Evolutionary conservation across 2,888 invertebrate genomes (phyloP).

Genomic region (Lycaena phlaeas): DNA sequence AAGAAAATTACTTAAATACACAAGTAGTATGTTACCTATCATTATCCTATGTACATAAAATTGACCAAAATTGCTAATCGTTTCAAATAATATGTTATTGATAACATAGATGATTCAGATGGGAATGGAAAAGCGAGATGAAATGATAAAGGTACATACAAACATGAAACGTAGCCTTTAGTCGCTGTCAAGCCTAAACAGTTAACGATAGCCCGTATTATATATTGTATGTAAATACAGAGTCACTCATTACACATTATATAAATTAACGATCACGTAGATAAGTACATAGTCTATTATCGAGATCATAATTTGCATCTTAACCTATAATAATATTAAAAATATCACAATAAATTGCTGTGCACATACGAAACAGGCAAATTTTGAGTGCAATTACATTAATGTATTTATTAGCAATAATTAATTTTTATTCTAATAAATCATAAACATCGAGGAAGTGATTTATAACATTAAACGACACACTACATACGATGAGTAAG

Average conservation of each 20-base stretch:
- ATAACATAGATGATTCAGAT: slow-evolving; percentile 20
- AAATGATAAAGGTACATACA: slow-evolving; percentile 20
- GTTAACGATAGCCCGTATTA: slow-evolving; percentile 39
- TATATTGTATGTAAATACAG: no score
- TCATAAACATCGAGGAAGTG: slow-evolving; percentile 18
- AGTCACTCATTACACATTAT: slow-evolving; percentile 33
- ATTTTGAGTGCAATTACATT: slow-evolving; percentile 71
- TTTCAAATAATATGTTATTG: slow-evolving; percentile 30
- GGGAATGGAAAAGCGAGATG: slow-evolving; percentile 18
- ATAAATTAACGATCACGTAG: slow-evolving; percentile 57
- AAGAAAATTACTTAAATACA: slow-evolving; percentile 15
- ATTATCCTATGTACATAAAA: slow-evolving; percentile 55
- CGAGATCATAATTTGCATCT: slow-evolving; percentile 62
- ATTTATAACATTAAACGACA: slow-evolving; percentile 10
- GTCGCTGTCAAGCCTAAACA: slow-evolving; percentile 36
- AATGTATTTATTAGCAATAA: slow-evolving; percentile 49
- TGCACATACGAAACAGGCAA: slow-evolving; percentile 74
- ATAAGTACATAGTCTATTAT: slow-evolving; percentile 61
- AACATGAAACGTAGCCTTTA: slow-evolving; percentile 24
- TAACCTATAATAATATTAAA: slow-evolving; percentile 68
- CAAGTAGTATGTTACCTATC: slow-evolving; percentile 39
- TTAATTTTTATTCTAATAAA: slow-evolving; percentile 42
- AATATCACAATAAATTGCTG: slow-evolving; percentile 74
- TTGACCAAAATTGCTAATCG: slow-evolving; percentile 59
- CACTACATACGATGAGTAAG: slow-evolving; percentile 6